Evolutionary conservation across 2,113 vertebrate genomes (phyloP).

Genomic region (Pao palembangensis): DNA sequence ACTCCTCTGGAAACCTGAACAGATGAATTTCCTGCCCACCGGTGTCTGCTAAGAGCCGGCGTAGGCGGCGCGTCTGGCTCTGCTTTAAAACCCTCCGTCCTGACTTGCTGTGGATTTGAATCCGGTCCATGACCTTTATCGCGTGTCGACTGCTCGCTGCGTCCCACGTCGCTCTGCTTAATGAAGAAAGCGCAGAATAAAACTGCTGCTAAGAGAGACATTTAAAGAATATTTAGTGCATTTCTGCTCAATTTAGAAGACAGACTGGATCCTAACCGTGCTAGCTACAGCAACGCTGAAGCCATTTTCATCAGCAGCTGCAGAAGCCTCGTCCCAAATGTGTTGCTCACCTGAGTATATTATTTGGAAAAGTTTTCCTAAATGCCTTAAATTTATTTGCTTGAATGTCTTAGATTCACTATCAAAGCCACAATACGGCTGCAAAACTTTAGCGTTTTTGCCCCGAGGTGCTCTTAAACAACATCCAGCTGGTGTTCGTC

Average conservation of each 20-base stretch:
- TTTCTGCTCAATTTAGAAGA: constrained; percentile 7
- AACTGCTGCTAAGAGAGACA: constrained; percentile 12
- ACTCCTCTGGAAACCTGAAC: constrained; percentile 4
- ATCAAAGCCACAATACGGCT: constrained; percentile 10
- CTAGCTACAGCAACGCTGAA: not conserved
- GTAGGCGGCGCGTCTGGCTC: constrained; percentile 15
- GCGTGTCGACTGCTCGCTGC: constrained; percentile 4
- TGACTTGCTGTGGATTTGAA: constrained; percentile 28
- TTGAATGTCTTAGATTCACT: constrained; percentile 1
- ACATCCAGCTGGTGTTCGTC: constrained; percentile 49
- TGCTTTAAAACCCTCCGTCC: constrained; percentile 6
- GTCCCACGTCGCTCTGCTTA: constrained; percentile 10
- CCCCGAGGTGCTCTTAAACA: constrained; percentile 44
- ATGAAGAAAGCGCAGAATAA: constrained; percentile 27
- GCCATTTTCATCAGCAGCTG: constrained; percentile 10
- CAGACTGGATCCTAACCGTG: not conserved
- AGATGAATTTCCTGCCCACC: constrained; percentile 22
- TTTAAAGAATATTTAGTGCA: constrained; percentile 30
- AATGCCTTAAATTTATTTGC: constrained; percentile 28
- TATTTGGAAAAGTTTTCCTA: constrained; percentile 37
- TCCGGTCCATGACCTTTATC: constrained; percentile 43
- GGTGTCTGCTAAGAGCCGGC: constrained; percentile 8
- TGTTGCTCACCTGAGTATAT: constrained; percentile 47
- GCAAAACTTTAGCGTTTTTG: constrained; percentile 30
- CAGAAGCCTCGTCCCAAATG: constrained; percentile 24